Conservation (phyloP, 1,140 invertebrate genomes). For the Drosophila triauraria region DNA sequence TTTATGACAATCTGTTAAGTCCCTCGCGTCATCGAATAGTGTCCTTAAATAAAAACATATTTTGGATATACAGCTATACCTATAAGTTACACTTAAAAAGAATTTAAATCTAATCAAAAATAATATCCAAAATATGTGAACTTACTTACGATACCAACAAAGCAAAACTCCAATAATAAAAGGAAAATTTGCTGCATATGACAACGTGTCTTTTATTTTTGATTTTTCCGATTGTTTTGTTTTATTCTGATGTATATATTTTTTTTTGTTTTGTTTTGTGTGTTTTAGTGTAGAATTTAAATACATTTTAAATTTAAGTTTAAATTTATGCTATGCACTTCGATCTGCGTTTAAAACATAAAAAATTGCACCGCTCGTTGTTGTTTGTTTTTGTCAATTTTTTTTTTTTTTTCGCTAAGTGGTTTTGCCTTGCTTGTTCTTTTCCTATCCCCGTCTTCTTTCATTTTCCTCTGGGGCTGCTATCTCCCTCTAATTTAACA, state of each 20-base stretch:
- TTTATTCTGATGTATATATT: conserved; percentile 45
- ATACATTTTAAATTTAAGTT: conserved; percentile 66
- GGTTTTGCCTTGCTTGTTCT: conserved; percentile 8
- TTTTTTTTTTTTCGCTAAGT: conserved; percentile 35
- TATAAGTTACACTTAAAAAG: background rate
- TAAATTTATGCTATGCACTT: conserved; percentile 84
- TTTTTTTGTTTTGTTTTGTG: conserved; percentile 28
- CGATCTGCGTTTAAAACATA: conserved; percentile 78
- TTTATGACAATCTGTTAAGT: background rate
- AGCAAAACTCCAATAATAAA: too few relatives aligned
- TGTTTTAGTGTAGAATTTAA: conserved; percentile 77
- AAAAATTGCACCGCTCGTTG: conserved; percentile 83
- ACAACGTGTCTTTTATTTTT: conserved; percentile 61
- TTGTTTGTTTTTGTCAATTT: conserved; percentile 45
- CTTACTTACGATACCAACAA: too few relatives aligned
- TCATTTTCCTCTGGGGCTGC: background rate
- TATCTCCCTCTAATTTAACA: conserved; percentile 41
- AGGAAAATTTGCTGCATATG: conserved; percentile 34
- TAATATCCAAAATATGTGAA: too few relatives aligned
- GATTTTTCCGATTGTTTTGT: conserved; percentile 39
- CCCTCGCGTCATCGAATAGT: too few relatives aligned
- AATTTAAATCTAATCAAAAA: background rate
- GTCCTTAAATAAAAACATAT: too few relatives aligned
- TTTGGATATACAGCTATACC: too few relatives aligned
- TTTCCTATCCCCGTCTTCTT: background rate